phyloP scores from a whole-genome alignment of 2,888 invertebrate genomes.

The Leptinotarsa tumamoca region DNA sequence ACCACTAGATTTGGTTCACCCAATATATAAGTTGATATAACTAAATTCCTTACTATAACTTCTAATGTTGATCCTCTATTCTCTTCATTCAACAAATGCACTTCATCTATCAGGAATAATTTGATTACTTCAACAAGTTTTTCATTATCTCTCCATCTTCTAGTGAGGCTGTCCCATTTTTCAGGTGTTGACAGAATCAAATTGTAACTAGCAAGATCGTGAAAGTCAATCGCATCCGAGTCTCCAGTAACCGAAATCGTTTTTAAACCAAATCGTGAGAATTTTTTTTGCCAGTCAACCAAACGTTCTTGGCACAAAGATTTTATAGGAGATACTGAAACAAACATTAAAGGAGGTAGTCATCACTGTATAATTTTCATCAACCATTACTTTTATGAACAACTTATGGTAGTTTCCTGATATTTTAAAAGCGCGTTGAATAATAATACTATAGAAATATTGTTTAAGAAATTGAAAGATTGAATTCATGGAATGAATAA shows the following conservation, averaged over 20 bases:
- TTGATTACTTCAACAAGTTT: slow-evolving; percentile 74
- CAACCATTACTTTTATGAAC: too few species aligned
- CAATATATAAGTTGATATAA: too few species aligned
- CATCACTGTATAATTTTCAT: neutral
- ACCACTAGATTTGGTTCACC: too few species aligned
- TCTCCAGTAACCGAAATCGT: slow-evolving; percentile 84
- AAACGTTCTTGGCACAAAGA: slow-evolving; percentile 80
- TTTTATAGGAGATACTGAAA: slow-evolving; percentile 83
- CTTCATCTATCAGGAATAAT: slow-evolving; percentile 82
- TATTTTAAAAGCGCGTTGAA: too few species aligned
- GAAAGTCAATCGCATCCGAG: slow-evolving; percentile 74
- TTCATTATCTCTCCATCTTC: slow-evolving; percentile 78
- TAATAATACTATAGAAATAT: too few species aligned
- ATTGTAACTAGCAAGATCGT: slow-evolving; percentile 66
- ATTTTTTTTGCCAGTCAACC: slow-evolving; percentile 80
- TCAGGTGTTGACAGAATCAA: slow-evolving; percentile 85
- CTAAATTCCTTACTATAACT: slow-evolving; percentile 73
- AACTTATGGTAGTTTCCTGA: too few species aligned
- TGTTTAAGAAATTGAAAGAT: too few species aligned
- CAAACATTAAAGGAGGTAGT: slow-evolving; percentile 10
- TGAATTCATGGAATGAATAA: too few species aligned
- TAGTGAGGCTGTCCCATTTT: slow-evolving; percentile 86
- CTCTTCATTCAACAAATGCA: slow-evolving; percentile 81
- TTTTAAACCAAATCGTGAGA: slow-evolving; percentile 72
- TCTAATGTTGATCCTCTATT: slow-evolving; percentile 81